Percentiles rank a stretch among this genome's conserved stretches.
Evolutionary conservation across 2,113 vertebrate genomes (phyloP).

Genomic region (Craseonycteris thonglongyai): DNA sequence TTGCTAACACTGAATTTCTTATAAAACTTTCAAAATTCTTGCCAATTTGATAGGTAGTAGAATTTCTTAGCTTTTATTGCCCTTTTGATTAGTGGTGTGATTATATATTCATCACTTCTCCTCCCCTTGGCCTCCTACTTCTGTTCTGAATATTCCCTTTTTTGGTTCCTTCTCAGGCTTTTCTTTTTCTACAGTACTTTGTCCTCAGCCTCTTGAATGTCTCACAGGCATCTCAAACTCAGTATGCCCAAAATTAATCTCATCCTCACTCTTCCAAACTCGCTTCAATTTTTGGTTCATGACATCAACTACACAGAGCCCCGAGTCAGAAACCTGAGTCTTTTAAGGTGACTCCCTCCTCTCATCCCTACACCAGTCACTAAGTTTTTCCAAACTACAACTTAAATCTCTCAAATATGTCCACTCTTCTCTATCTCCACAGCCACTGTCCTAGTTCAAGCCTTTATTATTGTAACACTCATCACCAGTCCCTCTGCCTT

Average conservation of each 20-base stretch:
- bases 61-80: background rate
- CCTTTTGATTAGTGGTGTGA: background rate
- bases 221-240: background rate
- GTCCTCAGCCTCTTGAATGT: background rate
- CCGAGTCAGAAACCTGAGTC: background rate
- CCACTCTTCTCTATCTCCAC: background rate
- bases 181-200: background rate
- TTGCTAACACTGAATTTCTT: background rate
- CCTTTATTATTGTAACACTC: background rate
- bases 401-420: background rate
- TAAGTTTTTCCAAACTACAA: background rate
- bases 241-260: constrained; percentile 8
- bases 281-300: constrained; percentile 6
- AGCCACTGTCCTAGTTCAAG: background rate
- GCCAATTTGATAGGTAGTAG: background rate
- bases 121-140: background rate
- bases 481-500: background rate
- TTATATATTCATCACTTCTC: background rate
- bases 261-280: background rate
- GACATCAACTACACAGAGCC: background rate
- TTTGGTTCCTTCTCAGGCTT: background rate
- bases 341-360: background rate
- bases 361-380: background rate
- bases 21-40: background rate
- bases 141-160: background rate